phyloP scores from a whole-genome alignment of 1,140 invertebrate genomes.

The Aphelenchoides fujianensis region DNA sequence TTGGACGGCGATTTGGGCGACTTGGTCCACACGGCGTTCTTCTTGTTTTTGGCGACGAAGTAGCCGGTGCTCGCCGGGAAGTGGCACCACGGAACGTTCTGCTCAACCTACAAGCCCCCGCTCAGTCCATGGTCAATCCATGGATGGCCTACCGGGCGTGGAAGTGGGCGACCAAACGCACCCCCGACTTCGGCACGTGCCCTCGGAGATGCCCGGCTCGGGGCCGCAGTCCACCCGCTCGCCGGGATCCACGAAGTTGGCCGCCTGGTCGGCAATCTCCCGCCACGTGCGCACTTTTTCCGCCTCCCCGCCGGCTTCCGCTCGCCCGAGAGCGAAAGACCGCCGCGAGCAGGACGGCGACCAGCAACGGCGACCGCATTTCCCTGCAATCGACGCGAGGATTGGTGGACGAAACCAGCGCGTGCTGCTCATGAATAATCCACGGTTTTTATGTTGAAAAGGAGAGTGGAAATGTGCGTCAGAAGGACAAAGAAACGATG shows the following conservation, averaged over 20 bases:
- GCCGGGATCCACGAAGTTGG: constrained; percentile 26
- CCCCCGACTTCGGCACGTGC: constrained; percentile 70
- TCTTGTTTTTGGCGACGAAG: background rate
- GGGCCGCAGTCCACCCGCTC: constrained; percentile 76
- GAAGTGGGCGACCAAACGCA: constrained; percentile 69
- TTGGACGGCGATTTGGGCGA: constrained; percentile 27
- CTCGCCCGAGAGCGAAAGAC: too few relatives aligned
- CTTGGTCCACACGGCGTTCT: constrained; percentile 1
- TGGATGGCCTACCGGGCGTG: background rate
- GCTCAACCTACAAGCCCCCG: constrained; percentile 17
- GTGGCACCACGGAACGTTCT: constrained; percentile 44
- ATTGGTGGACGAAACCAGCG: too few relatives aligned
- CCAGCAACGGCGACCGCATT: too few relatives aligned
- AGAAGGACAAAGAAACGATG: too few relatives aligned
- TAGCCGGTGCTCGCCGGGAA: constrained; percentile 44
- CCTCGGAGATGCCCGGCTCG: constrained; percentile 66
- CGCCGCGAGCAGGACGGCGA: too few relatives aligned
- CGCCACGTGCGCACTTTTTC: too few relatives aligned
- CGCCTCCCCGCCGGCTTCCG: too few relatives aligned
- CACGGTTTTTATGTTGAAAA: too few relatives aligned
- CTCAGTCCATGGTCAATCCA: background rate
- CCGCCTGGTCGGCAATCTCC: background rate
- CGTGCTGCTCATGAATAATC: too few relatives aligned
- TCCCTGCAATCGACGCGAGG: too few relatives aligned
- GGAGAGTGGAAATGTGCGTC: too few relatives aligned